Evolutionary conservation across 2,888 invertebrate species (phyloP), one percentile per base, ranked within the genome.

Genomic region (Dorcus hopei): DNA sequence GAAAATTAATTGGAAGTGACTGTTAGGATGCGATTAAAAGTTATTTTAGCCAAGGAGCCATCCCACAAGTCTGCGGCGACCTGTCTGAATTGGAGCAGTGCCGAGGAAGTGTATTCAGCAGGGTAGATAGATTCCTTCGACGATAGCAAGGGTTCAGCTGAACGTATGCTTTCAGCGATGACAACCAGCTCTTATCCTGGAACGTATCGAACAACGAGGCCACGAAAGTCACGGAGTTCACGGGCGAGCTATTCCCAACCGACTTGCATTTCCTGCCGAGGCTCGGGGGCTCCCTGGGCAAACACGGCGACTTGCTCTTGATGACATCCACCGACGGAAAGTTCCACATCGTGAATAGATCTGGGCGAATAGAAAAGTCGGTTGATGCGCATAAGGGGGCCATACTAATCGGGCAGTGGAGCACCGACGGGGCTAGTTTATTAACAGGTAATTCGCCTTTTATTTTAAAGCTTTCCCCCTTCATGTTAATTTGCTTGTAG

Each of bases 361-460:
- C 87, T 69, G 97, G 97, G 0, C 85, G 97, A 33, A 88, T 97
- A 57, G 99, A 99, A 76, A 93, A 96, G 75, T 90, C 86, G 63
- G 90, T 97, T 0, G 91, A 92, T 43, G 98, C 95, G 14, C 99
- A 99, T 74, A 88, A 89, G 74, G 89, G 95, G 1, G 97, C 98
- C 9, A 90, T 95, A 58, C 82, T 96, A 19, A 85, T 89, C 51
- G 93, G 93, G 1, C 87, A 90, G 70, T 99, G 98, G 98, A 95
- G 94, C 77, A 89, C 89, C 54, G 97, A 97, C 79, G 98, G 96
- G 3, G 90, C 94, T 33, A 93, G 96, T n/a, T 83, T 99, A 48
- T 81, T 97, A 9, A 97, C 95, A 72, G 90, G 93, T 90, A 77
- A 62, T 40, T 11, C n/a, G 6, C 26, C 6, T 42, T 42, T 16